Percentiles rank a stretch among this genome's conserved stretches.
These are phyloP conservation scores for Sciurus vulgaris DNA, from an alignment of 2,797 vertebrate species.

Conservation along the genomic window DNA sequence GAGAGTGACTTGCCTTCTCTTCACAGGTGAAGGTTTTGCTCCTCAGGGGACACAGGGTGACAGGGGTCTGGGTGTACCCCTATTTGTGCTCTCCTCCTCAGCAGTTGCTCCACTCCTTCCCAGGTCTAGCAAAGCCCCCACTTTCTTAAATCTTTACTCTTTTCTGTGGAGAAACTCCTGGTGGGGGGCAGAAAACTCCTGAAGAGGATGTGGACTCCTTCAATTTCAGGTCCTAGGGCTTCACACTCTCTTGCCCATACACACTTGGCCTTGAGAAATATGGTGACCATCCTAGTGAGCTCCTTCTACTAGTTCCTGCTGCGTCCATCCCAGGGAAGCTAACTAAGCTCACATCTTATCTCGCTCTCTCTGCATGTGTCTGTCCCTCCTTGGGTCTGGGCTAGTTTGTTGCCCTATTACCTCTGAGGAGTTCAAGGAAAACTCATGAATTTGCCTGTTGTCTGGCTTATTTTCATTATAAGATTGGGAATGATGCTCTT, in stretches of 20 bases:
- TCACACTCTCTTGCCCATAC: neutral
- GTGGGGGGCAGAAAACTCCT: neutral
- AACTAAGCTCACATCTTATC: neutral
- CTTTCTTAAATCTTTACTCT: neutral
- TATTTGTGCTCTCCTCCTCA: too few relatives aligned
- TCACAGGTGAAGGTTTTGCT: neutral
- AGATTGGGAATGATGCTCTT: neutral
- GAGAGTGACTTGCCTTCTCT: neutral
- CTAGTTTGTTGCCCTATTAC: neutral
- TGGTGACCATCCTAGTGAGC: neutral
- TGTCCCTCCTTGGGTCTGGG: neutral
- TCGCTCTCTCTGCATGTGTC: neutral
- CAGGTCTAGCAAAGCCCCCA: neutral
- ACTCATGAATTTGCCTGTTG: neutral
- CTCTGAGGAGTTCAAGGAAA: constrained; percentile 10
- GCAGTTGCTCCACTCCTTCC: neutral
- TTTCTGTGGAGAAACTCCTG: neutral
- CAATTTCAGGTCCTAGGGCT: neutral
- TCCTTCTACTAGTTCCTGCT: neutral
- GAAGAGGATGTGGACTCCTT: neutral
- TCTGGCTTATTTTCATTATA: neutral
- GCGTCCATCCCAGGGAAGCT: neutral
- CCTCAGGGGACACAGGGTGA: neutral
- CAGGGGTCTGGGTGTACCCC: neutral
- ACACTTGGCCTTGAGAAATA: neutral